Base-by-base conservation (phyloP, 2,888 invertebrate genomes). In the Diogma glabrata region DNA sequence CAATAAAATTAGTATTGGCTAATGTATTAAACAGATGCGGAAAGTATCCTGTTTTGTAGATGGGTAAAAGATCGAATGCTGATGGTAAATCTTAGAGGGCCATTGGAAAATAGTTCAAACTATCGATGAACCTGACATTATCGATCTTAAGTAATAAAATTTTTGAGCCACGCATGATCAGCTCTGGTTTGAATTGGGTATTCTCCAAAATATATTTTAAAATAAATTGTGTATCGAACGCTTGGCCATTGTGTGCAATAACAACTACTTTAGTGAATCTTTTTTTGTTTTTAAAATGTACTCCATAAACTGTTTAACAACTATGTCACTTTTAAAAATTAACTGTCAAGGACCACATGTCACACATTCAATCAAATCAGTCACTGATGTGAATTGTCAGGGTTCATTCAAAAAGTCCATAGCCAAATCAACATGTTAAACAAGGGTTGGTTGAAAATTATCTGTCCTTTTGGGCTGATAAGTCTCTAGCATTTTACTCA, bases 81-180 rank as follows among this genome's bases (percentile, higher is more conserved):
- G 55, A 55, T 24, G 55, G 56, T 24, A 59, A 49, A 38, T 49
- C 14, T 16, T 54, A 26, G n/a, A 58, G 26, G 1, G 53, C 38
- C 57, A 59, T 59, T 0, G 57, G 58, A 36, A 59, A 57, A 52
- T 57, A 57, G 38, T 59, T 58, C 8, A 58, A 20, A 10, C 19
- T 38, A 38, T 38, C 38, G 10, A 38, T 38, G 9, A 38, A 38
- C 19, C 16, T 8, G n/a, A 33, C 4, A 6, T 16, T n/a, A 12
- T 33, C 33, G 16, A 33, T 3, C 7, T 33, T 3, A n/a, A 33
- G 7, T 12, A 33, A 16, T 14, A 33, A 14, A 14, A 33, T 33
- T 33, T 33, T 33, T 12, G 3, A 33, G 16, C 33, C 33, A 6
- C 33, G 4, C 33, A 33, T 33, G 16, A 33, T 33, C 16, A 33